phyloP scores from a whole-genome alignment of 2,888 invertebrate species.

The Melanargia galathea region DNA sequence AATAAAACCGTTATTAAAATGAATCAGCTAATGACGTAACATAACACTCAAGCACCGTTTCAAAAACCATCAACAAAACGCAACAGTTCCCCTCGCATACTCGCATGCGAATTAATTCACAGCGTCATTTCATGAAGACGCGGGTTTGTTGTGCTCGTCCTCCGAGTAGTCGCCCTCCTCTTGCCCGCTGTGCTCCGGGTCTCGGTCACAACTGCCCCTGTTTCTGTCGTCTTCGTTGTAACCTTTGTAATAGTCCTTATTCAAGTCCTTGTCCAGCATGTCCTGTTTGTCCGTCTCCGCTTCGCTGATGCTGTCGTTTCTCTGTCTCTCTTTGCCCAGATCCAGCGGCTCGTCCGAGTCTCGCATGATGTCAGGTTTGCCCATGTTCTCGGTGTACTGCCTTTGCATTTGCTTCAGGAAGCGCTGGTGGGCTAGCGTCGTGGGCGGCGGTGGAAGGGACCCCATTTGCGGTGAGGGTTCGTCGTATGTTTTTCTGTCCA shows the following conservation, averaged over 20 bases:
- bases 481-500: constrained; percentile 78
- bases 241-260: constrained; percentile 65
- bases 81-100: constrained; percentile 53
- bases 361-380: constrained; percentile 81
- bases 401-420: constrained; percentile 85
- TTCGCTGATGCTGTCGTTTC: constrained; percentile 66
- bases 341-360: constrained; percentile 79
- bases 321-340: constrained; percentile 78
- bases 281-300: constrained; percentile 76
- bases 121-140: constrained; percentile 67
- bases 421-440: constrained; percentile 81
- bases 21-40: constrained; percentile 71
- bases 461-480: constrained; percentile 82
- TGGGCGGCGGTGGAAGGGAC: constrained; percentile 80
- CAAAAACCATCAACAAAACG: constrained; percentile 70
- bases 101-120: too few relatives aligned
- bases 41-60: constrained; percentile 79
- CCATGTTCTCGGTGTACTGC: constrained; percentile 80
- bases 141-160: constrained; percentile 68
- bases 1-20: constrained; percentile 67
- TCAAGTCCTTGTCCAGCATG: constrained; percentile 76
- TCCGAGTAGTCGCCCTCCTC: constrained; percentile 78
- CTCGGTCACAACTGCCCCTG: constrained; percentile 56
- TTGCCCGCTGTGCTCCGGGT: constrained; percentile 63
- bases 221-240: constrained; percentile 63